phyloP scores from a whole-genome alignment of 2,113 vertebrate genomes.

The Xyrauchen texanus region DNA sequence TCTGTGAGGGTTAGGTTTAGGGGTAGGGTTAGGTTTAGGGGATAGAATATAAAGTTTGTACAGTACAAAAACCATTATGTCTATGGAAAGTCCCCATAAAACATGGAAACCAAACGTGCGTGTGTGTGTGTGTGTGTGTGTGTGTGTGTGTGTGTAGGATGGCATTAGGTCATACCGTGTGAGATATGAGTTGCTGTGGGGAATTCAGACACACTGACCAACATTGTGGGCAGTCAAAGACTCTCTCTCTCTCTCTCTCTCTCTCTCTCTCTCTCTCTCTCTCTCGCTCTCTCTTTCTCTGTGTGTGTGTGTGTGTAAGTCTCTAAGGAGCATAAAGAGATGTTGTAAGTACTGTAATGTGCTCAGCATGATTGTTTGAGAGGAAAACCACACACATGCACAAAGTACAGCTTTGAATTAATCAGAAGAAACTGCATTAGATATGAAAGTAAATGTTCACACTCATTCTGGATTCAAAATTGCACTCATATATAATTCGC shows the following conservation, averaged over 20 bases:
- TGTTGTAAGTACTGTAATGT: conserved; percentile 42
- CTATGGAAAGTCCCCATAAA: too few relatives aligned
- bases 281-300: conserved; percentile 5
- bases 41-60: too few relatives aligned
- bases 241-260: neutral
- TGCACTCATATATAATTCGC: neutral
- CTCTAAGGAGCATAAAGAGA: conserved; percentile 36
- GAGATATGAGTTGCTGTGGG: conserved; percentile 38
- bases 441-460: conserved; percentile 12
- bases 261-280: conserved; percentile 2
- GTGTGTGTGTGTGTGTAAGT: neutral
- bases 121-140: too few relatives aligned
- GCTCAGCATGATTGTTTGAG: conserved; percentile 4
- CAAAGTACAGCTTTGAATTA: conserved; percentile 4
- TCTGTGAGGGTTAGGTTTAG: too few relatives aligned
- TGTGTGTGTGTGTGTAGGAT: conserved; percentile 44
- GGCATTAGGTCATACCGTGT: conserved; percentile 47
- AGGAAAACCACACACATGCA: conserved; percentile 29
- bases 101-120: too few relatives aligned
- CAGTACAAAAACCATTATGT: too few relatives aligned
- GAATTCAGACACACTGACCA: conserved; percentile 42
- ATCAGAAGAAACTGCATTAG: conserved; percentile 10
- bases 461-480: neutral
- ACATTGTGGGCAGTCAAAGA: conserved; percentile 24
- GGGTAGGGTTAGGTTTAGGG: too few relatives aligned